Base-by-base conservation (phyloP, 1,140 invertebrate genomes). In the Megalopta genalis region DNA sequence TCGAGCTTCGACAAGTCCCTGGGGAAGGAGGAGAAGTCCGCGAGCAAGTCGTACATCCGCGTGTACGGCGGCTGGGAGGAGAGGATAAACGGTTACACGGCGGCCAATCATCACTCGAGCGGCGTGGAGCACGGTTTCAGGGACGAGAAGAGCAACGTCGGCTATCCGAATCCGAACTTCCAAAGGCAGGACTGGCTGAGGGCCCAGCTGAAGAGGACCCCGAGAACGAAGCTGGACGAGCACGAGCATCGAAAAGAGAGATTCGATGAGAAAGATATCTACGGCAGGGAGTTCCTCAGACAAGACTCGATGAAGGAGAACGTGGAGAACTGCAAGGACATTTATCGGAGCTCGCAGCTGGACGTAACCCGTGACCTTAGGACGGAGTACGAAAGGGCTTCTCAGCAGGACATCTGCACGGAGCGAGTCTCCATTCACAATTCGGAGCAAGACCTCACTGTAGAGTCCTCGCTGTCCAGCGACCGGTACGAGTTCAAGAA, bases 181-280 rank as follows among this genome's bases (percentile, higher is more conserved):
- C 93, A 94, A 86, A 88, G 94, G 54, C 94, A 94, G 77, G 94
- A 95, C 60, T 95, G 94, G 94, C 67, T 93, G 23, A 85, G 92
- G 37, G 91, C 91, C 0, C 92, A 93, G n/a, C 81, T 93, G 2
- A 93, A 93, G 64, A 89, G 92, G 59, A 92, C 90, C 25, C 90
- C 92, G 0, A 81, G 91, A 25, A 91, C 90, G 12, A 93, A 92
- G 21, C 81, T 91, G 8, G 91, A 93, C 27, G 92, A 93, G 18
- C 86, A 88, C n/a, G 87, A 91, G 16, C 88, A 86, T 4, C 83
- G 87, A 2, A 91, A 91, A 49, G 89, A 92, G 32, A 83, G 90
- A 18, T 91, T 88, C 65, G 84, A 88, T 21, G 89, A 90, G 10
- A 92, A 93, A 39, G 91, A 93, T 16, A 84, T 92, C 9, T 93